phyloP scores from a whole-genome alignment of 92 coral and sea anemone genomes.

The Muricea muricata region DNA sequence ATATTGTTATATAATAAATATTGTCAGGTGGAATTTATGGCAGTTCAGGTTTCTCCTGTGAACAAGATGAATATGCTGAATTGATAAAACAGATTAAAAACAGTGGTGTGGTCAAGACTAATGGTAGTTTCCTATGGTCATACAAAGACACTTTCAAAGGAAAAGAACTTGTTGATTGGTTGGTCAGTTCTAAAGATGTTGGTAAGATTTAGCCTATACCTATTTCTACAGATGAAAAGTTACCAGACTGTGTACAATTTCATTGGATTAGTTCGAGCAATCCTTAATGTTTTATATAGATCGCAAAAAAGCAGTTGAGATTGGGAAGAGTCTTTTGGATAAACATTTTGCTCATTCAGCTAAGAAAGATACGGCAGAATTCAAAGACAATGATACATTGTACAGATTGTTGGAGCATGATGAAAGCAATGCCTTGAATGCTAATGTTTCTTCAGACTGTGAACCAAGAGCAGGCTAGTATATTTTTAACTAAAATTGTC shows the following conservation, averaged over 20 bases:
- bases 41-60: conserved; percentile 80
- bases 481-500: no score
- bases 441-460: conserved; percentile 88
- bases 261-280: no score
- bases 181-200: conserved; percentile 67
- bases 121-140: conserved; percentile 72
- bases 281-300: conserved; percentile 52
- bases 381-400: conserved; percentile 80
- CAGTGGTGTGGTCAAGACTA: conserved; percentile 89
- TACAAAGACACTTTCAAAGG: conserved; percentile 88
- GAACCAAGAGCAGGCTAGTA: conserved; percentile 95
- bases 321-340: conserved; percentile 86
- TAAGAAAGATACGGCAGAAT: conserved; percentile 68
- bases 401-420: conserved; percentile 93
- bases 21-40: conserved; percentile 48
- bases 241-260: no score
- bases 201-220: no score
- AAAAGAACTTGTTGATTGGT: conserved; percentile 92
- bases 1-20: no score
- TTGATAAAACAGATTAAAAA: conserved; percentile 84
- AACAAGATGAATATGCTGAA: conserved; percentile 93
- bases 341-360: conserved; percentile 82
- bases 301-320: conserved; percentile 79
- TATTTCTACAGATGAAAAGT: no score
- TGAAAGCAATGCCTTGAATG: conserved; percentile 88